These are phyloP conservation scores for Platycnemis pennipes DNA, from an alignment of 2,888 invertebrate genomes.

Conservation along the genomic window DNA sequence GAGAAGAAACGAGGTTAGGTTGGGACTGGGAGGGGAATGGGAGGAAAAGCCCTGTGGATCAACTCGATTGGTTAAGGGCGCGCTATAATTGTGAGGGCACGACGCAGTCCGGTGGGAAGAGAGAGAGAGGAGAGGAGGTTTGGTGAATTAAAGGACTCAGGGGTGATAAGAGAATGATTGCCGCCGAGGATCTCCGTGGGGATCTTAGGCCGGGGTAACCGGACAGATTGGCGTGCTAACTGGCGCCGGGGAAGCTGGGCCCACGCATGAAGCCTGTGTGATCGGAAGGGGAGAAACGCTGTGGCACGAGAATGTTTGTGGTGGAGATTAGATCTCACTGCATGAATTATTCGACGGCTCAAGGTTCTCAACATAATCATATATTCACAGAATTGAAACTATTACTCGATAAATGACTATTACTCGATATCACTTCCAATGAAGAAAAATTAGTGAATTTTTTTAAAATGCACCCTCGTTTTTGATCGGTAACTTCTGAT, in stretches of 20 bases:
- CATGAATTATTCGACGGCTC: too few relatives aligned
- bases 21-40: background rate
- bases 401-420: too few relatives aligned
- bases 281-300: too few relatives aligned
- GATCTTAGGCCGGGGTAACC: background rate
- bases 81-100: slow-evolving; percentile 13
- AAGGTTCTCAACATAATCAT: too few relatives aligned
- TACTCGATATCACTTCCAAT: too few relatives aligned
- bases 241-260: background rate
- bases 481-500: too few relatives aligned
- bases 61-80: background rate
- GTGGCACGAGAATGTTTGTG: too few relatives aligned
- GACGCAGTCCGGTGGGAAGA: background rate
- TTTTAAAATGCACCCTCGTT: too few relatives aligned
- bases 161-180: slow-evolving; percentile 62
- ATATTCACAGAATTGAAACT: too few relatives aligned
- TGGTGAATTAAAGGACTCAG: slow-evolving; percentile 44
- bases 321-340: background rate
- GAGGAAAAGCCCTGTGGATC: background rate
- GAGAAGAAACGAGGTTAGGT: background rate
- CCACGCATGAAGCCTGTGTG: background rate
- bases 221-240: slow-evolving; percentile 2
- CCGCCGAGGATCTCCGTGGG: slow-evolving; percentile 39
- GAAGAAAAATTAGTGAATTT: too few relatives aligned
- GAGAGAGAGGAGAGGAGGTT: background rate